phyloP scores from a whole-genome alignment of 2,888 invertebrate genomes.

The Adelphocoris suturalis region DNA sequence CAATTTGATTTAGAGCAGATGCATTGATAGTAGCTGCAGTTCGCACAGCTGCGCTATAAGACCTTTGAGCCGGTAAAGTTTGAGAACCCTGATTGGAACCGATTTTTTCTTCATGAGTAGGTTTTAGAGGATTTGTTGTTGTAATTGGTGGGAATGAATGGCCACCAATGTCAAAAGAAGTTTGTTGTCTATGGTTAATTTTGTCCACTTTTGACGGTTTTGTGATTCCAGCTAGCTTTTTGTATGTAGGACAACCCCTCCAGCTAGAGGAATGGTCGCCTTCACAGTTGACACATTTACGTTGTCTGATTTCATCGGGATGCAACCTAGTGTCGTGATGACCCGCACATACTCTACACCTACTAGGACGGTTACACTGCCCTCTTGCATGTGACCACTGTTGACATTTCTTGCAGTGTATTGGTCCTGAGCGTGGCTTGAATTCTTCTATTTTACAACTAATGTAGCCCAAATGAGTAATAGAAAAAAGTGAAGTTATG shows the following conservation, averaged over 20 bases:
- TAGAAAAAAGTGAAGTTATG: neutral
- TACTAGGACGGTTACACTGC: neutral
- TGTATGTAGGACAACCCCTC: neutral
- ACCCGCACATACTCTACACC: conserved; percentile 5
- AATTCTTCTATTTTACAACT: neutral
- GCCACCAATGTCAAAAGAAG: no score
- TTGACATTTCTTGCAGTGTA: conserved; percentile 38
- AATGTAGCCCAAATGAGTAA: neutral
- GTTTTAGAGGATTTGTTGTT: no score
- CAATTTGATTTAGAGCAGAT: no score
- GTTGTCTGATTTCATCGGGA: neutral
- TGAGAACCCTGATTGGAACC: no score
- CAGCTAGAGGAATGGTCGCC: neutral
- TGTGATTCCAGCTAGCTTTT: neutral
- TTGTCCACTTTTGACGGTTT: neutral
- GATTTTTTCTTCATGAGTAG: no score
- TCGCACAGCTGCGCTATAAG: neutral
- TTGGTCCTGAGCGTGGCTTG: neutral
- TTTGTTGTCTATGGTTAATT: no score
- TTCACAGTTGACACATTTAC: neutral
- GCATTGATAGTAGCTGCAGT: neutral
- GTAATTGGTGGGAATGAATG: no score
- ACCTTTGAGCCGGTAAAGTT: no score
- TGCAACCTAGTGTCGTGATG: neutral
- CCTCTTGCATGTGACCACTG: neutral